phyloP scores from a whole-genome alignment of 2,113 vertebrate species.

The Morone chrysops region DNA sequence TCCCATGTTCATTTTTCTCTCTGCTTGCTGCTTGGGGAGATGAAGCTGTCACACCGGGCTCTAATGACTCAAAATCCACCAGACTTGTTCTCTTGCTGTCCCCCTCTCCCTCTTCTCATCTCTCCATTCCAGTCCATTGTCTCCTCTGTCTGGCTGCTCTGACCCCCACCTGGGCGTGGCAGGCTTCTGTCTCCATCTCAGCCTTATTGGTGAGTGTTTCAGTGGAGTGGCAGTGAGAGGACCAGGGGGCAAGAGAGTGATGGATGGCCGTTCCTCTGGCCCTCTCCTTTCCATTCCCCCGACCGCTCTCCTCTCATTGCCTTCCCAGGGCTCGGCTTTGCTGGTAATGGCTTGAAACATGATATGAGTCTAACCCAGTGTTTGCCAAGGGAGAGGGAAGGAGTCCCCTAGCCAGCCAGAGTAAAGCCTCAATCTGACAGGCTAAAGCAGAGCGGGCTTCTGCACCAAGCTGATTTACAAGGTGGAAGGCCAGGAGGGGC shows the following conservation, averaged over 20 bases:
- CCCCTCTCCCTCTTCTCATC: not conserved
- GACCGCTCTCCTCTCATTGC: conserved; percentile 61
- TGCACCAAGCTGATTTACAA: conserved; percentile 50
- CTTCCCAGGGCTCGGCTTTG: conserved; percentile 69
- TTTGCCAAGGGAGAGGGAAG: conserved; percentile 61
- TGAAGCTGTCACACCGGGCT: conserved; percentile 46
- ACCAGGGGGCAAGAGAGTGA: conserved; percentile 61
- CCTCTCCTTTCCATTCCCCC: conserved; percentile 52
- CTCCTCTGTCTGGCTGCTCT: conserved; percentile 4
- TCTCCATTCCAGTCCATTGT: not conserved
- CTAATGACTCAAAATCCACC: conserved; percentile 50
- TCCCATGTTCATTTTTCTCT: conserved; percentile 7
- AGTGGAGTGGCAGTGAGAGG: conserved; percentile 42
- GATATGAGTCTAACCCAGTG: conserved; percentile 74
- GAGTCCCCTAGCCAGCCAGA: conserved; percentile 38
- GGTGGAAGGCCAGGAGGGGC: not conserved
- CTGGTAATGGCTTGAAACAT: conserved; percentile 83
- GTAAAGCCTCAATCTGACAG: conserved; percentile 60
- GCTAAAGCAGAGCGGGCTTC: conserved; percentile 42
- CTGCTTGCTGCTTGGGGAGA: conserved; percentile 28
- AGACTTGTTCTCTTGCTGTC: not conserved
- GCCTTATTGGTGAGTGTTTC: conserved; percentile 40
- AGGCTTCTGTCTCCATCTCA: conserved; percentile 25
- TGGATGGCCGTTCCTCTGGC: conserved; percentile 69
- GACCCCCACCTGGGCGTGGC: conserved; percentile 61